Evolutionary conservation across 2,888 invertebrate species (phyloP).

Genomic region (Calameuta filiformis): DNA sequence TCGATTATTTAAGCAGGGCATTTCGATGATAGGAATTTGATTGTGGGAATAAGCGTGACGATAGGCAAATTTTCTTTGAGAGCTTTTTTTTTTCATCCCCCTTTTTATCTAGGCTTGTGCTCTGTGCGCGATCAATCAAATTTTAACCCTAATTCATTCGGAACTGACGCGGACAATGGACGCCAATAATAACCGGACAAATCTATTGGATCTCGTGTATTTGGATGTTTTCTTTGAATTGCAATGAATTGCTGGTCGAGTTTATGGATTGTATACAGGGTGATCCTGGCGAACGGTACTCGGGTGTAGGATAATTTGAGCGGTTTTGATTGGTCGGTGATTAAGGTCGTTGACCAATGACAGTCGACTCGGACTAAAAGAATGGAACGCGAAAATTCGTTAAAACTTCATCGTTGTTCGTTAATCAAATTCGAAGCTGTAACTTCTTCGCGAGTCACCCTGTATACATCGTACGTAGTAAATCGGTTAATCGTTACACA

Average conservation of each 20-base stretch:
- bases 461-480: background rate
- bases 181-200: background rate
- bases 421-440: background rate
- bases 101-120: background rate
- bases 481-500: background rate
- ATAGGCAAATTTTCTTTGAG: slow-evolving; percentile 7
- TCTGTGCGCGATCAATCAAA: background rate
- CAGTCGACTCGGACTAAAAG: background rate
- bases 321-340: background rate
- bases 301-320: background rate
- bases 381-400: rapidly evolving
- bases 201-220: background rate
- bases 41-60: slow-evolving; percentile 12
- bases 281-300: background rate
- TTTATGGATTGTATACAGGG: background rate
- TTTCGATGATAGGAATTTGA: slow-evolving; percentile 18
- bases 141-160: background rate
- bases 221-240: background rate
- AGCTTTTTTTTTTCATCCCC: background rate
- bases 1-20: slow-evolving; percentile 14
- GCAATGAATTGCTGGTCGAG: background rate
- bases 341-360: background rate
- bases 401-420: background rate
- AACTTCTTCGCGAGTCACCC: background rate
- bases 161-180: background rate